Percentiles rank a stretch among this genome's conserved stretches.
These are phyloP conservation scores for Chymomyza caudatula DNA, from an alignment of 2,888 invertebrate species.

Conservation along the genomic window DNA sequence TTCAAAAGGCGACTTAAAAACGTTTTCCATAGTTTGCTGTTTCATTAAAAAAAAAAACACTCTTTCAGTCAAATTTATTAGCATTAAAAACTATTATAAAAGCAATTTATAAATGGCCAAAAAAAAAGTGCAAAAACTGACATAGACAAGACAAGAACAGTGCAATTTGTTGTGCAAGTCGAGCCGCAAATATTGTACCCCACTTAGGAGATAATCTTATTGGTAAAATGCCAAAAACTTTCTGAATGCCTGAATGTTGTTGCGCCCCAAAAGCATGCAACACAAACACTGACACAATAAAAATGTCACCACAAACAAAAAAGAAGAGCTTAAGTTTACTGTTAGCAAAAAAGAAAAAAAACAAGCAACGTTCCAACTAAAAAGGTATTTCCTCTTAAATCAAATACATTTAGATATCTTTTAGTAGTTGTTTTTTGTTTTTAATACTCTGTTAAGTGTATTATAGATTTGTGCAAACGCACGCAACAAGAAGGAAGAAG, in stretches of 20 bases:
- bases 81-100: slow-evolving; percentile 10
- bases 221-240: slow-evolving; percentile 69
- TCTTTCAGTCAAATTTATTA: slow-evolving; percentile 7
- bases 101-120: slow-evolving; percentile 2
- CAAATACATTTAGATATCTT: slow-evolving; percentile 49
- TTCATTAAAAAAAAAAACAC: too few relatives aligned
- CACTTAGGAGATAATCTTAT: slow-evolving; percentile 71
- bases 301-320: slow-evolving; percentile 60
- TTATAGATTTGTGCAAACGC: neutral
- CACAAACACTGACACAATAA: slow-evolving; percentile 44
- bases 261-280: neutral
- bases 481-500: too few relatives aligned
- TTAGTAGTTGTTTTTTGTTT: slow-evolving; percentile 5
- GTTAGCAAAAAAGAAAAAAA: slow-evolving; percentile 4
- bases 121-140: neutral
- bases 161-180: neutral
- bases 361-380: slow-evolving; percentile 17
- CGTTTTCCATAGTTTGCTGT: neutral
- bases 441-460: neutral
- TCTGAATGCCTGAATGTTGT: slow-evolving; percentile 16
- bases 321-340: neutral
- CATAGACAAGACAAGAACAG: neutral
- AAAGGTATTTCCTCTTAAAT: slow-evolving; percentile 68
- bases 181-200: slow-evolving; percentile 42
- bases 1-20: neutral